A percentile compares a stretch with the other conserved stretches of the same genome.
Conservation (phyloP, 2,797 vertebrate species). For the Semaprochilodus insignis region DNA sequence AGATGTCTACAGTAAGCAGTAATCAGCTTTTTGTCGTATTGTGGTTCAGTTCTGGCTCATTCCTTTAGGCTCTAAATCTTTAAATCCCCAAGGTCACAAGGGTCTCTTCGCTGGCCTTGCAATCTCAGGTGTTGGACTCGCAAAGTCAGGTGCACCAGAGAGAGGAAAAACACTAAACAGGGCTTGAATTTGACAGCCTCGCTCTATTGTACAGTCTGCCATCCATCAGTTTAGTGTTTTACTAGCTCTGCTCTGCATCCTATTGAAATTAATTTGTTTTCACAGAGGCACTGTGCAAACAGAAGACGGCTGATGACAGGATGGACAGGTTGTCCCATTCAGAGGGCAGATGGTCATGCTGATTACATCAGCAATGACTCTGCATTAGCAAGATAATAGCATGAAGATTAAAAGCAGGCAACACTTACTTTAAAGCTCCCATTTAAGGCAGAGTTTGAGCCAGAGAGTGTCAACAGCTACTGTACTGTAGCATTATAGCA, state of each 20-base stretch:
- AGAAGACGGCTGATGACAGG: constrained; percentile 15
- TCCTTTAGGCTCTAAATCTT: too few species aligned
- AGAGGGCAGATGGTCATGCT: constrained; percentile 73
- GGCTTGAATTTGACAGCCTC: neutral
- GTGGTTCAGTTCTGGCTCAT: too few species aligned
- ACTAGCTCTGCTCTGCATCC: neutral
- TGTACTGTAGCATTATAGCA: neutral
- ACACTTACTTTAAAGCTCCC: constrained; percentile 19
- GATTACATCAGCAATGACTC: constrained; percentile 62
- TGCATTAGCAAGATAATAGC: constrained; percentile 37
- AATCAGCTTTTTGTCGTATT: too few species aligned
- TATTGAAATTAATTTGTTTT: constrained; percentile 9
- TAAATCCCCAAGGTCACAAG: too few species aligned
- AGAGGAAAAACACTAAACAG: neutral
- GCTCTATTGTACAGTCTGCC: neutral
- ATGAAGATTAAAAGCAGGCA: constrained; percentile 34
- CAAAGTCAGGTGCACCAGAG: neutral
- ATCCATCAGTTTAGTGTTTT: neutral
- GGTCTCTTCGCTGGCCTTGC: too few species aligned
- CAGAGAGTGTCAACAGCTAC: neutral
- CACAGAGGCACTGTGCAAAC: constrained; percentile 16
- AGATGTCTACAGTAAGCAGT: too few species aligned
- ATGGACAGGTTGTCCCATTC: constrained; percentile 62
- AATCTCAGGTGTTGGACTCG: too few species aligned
- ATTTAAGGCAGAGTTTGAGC: constrained; percentile 18